phyloP scores from a whole-genome alignment of 2,797 vertebrate species.

The Coluber constrictor region DNA sequence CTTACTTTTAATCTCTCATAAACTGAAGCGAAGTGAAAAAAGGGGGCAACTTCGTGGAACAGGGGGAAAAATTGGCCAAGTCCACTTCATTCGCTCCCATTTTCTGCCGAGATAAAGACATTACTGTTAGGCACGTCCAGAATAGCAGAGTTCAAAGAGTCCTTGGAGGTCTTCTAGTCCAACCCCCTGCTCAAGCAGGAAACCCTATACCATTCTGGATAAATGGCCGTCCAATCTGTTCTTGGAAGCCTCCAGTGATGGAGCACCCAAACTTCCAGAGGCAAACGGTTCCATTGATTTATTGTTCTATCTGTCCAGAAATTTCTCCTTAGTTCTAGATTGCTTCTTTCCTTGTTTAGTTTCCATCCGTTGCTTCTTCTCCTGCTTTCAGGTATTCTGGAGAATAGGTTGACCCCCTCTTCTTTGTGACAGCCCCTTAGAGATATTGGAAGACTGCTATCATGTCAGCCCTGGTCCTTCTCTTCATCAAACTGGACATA shows the following conservation, averaged over 20 bases:
- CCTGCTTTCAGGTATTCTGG: background rate
- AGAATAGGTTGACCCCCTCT: background rate
- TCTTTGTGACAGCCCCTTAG: background rate
- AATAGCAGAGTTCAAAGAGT: background rate
- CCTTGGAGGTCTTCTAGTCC: background rate
- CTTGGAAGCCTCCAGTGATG: background rate
- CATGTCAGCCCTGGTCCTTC: background rate
- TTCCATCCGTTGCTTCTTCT: background rate
- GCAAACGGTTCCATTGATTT: background rate
- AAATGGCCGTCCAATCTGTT: background rate
- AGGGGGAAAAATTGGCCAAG: background rate
- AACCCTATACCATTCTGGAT: background rate
- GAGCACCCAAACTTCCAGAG: background rate
- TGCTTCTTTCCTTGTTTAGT: background rate
- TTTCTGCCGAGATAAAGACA: background rate
- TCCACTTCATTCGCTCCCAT: background rate
- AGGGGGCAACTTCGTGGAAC: background rate
- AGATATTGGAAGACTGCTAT: background rate
- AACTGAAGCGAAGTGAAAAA: background rate
- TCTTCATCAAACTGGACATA: background rate
- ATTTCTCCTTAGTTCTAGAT: background rate
- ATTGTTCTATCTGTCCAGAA: background rate
- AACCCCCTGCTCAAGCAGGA: background rate
- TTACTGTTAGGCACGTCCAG: background rate
- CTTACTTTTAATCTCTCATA: background rate